Conservation (phyloP, 2,113 vertebrate species). For the Silurus glanis region DNA sequence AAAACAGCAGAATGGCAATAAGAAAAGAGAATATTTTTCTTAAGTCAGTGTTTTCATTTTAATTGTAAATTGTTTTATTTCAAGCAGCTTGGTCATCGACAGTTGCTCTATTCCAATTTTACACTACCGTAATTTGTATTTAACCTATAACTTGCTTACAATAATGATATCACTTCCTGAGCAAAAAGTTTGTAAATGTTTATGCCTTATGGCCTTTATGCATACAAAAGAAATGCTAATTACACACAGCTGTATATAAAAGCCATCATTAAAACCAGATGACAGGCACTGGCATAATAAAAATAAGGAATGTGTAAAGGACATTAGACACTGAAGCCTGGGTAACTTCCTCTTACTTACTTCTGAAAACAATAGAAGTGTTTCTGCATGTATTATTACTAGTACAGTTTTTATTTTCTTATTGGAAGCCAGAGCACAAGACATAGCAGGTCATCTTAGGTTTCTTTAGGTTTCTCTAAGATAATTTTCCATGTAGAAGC, state of each 20-base stretch:
- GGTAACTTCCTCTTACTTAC: background rate
- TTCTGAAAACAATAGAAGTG: background rate
- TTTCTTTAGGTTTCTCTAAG: too few relatives aligned
- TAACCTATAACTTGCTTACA: background rate
- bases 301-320: background rate
- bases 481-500: too few relatives aligned
- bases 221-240: conserved; percentile 18
- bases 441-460: too few relatives aligned
- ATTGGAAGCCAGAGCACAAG: too few relatives aligned
- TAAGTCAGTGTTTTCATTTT: conserved; percentile 18
- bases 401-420: background rate
- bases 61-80: conserved; percentile 35
- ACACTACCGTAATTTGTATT: conserved; percentile 11
- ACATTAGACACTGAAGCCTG: background rate
- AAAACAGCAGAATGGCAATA: conserved; percentile 9
- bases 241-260: conserved; percentile 1
- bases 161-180: conserved; percentile 4
- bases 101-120: background rate
- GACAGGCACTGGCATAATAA: conserved; percentile 10
- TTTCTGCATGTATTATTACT: background rate
- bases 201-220: conserved; percentile 7
- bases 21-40: conserved; percentile 15
- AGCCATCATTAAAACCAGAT: conserved; percentile 14
- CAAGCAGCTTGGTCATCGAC: conserved; percentile 4
- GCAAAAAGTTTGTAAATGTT: background rate